A percentile compares a stretch with the other conserved stretches of the same genome.
Evolutionary conservation across 2,888 invertebrate genomes (phyloP).

Genomic region (Drosophila engyochracea): DNA sequence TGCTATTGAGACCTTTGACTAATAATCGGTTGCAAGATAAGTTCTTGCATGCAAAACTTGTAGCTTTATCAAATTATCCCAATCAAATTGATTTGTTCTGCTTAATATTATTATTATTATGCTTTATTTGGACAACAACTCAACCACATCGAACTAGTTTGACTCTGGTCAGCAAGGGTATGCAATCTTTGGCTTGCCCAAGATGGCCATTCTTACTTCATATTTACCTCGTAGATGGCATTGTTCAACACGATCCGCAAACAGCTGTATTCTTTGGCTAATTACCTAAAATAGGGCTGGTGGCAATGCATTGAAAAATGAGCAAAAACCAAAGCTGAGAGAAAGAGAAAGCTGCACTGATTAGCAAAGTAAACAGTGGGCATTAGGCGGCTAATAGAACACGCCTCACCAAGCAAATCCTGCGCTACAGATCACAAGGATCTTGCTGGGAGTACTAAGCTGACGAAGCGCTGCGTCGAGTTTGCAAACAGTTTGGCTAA

Average conservation of each 20-base stretch:
- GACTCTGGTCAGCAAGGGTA: background rate
- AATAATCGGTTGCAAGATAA: too few relatives aligned
- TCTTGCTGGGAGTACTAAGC: slow-evolving; percentile 24
- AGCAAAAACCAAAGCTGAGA: slow-evolving; percentile 27
- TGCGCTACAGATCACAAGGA: slow-evolving; percentile 23
- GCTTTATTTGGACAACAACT: too few relatives aligned
- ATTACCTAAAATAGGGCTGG: slow-evolving; percentile 34
- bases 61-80: too few relatives aligned
- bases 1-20: too few relatives aligned
- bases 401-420: slow-evolving; percentile 52
- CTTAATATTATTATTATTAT: too few relatives aligned
- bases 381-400: slow-evolving; percentile 51
- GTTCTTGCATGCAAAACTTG: too few relatives aligned
- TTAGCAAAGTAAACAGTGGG: slow-evolving; percentile 60
- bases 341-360: slow-evolving; percentile 26
- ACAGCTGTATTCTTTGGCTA: slow-evolving; percentile 30
- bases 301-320: slow-evolving; percentile 22
- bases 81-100: too few relatives aligned
- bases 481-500: slow-evolving; percentile 74
- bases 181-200: background rate
- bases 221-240: background rate
- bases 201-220: background rate
- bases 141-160: background rate
- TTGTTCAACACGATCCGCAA: slow-evolving; percentile 1
- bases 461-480: slow-evolving; percentile 40